Conservation (phyloP, 2,888 invertebrate genomes). For the Hirtodrosophila confusa region DNA sequence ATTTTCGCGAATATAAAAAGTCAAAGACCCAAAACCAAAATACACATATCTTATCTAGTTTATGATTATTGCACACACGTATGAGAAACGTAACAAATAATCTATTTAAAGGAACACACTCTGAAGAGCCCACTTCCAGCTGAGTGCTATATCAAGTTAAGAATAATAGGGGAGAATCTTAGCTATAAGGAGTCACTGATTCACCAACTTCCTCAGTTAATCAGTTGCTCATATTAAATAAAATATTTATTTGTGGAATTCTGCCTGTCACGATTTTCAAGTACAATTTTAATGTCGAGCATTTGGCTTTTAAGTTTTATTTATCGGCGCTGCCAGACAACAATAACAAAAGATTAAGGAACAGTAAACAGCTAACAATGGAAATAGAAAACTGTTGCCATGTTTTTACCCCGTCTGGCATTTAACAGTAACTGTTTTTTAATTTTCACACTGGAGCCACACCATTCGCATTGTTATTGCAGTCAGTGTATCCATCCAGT, state of each 20-base stretch:
- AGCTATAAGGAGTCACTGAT: no score
- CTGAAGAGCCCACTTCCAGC: background rate
- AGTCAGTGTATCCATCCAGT: slow-evolving; percentile 60
- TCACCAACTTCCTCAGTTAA: no score
- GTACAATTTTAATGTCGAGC: no score
- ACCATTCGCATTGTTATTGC: slow-evolving; percentile 30
- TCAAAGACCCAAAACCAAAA: slow-evolving; percentile 56
- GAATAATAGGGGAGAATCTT: no score
- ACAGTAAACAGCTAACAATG: slow-evolving; percentile 6
- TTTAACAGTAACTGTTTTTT: no score
- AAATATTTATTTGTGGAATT: no score
- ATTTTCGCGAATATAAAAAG: slow-evolving; percentile 43
- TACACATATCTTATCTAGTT: slow-evolving; percentile 52
- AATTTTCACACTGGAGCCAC: background rate
- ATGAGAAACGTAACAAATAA: background rate
- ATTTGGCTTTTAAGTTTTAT: no score
- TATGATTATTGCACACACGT: slow-evolving; percentile 44
- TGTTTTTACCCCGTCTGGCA: no score
- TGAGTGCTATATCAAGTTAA: background rate
- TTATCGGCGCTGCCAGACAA: background rate
- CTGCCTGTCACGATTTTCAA: no score
- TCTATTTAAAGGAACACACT: background rate
- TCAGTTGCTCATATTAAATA: no score
- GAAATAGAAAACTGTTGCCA: slow-evolving; percentile 3
- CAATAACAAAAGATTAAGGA: slow-evolving; percentile 11